Evolutionary conservation across 2,113 vertebrate genomes (phyloP).

Genomic region (Vicugna pacos): DNA sequence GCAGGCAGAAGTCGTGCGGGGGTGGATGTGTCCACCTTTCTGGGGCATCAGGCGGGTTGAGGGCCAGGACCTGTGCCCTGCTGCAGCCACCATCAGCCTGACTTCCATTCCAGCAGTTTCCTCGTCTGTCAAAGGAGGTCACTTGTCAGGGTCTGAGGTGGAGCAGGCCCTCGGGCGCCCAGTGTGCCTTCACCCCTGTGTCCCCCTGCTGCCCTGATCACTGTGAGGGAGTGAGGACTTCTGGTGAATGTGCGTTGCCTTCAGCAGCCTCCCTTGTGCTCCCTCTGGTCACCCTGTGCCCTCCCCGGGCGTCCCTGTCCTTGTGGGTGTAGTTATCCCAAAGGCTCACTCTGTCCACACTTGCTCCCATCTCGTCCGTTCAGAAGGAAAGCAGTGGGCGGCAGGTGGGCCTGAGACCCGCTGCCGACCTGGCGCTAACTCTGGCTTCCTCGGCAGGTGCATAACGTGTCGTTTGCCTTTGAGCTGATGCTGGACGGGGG

Average conservation of each 20-base stretch:
- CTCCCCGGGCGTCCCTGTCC: not conserved
- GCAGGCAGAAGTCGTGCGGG: not conserved
- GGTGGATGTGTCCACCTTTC: not conserved
- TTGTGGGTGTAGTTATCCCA: rapidly evolving
- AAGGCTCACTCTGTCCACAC: rapidly evolving
- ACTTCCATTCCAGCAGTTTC: not conserved
- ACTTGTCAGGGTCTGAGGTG: not conserved
- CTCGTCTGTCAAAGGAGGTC: not conserved
- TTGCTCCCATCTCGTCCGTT: rapidly evolving
- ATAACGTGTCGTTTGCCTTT: conserved; percentile 97
- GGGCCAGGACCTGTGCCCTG: not conserved
- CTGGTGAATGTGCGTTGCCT: rapidly evolving
- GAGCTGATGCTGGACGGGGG: conserved; percentile 98
- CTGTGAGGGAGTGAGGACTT: rapidly evolving
- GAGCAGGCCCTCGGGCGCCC: too few species aligned
- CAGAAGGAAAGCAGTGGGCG: rapidly evolving
- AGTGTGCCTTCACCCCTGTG: rapidly evolving
- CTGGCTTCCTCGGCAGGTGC: conserved; percentile 89
- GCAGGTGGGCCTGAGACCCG: rapidly evolving
- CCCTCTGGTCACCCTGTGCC: not conserved
- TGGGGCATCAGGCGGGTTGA: not conserved
- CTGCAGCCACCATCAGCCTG: rapidly evolving
- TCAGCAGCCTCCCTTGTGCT: rapidly evolving
- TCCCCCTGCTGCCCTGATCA: rapidly evolving
- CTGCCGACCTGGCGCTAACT: rapidly evolving